Base-by-base conservation (phyloP, 2,888 invertebrate genomes). In the Andrena dorsata region DNA sequence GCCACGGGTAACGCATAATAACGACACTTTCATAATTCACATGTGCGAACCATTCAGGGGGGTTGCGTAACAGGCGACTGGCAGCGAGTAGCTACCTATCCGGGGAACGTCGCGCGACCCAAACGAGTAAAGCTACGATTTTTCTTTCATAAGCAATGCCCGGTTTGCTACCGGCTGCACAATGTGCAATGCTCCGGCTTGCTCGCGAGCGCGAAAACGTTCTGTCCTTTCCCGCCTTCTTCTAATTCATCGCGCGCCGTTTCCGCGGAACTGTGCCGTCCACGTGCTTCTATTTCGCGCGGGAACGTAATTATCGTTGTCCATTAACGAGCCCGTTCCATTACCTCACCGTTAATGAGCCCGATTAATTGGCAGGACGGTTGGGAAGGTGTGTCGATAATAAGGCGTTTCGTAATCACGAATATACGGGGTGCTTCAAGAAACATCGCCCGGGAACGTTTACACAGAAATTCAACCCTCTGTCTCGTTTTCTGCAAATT, bases 11-110 rank as follows among this genome's bases (percentile, higher is more conserved):
- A 49, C 83, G 72, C 68, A 64, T 73, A 85, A 87, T 78, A 86
- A 80, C 76, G 73, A 76, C 78, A 82, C 82, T 86, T 84, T 86
- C 88, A 61, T 86, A 86, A 84, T 88, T 86, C 82, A 77, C 81
- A 64, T 58, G 64, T 66, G 63, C 74, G 32, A 77, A 60, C 71
- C 76, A 77, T 66, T 74, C 68, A 41, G 60, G 2, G 2, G 41
- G 23, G 41, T 80, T 81, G 60, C 66, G 70, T 79, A 79, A 79
- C 41, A 7, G 41, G 32, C 64, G 23, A 73, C 56, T 58, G n/a
- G 30, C 49, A 32, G 64, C 23, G 70, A 80, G 64, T 65, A 30
- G 7, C 1, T 0, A 41, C 16, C 41, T 41, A 72, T 68, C 60
- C 76, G 41, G 35, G 63, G 58, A 76, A 83, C 76, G 68, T 74